phyloP scores from a whole-genome alignment of 2,113 vertebrate genomes.

The Tricholaema leucomelas region DNA sequence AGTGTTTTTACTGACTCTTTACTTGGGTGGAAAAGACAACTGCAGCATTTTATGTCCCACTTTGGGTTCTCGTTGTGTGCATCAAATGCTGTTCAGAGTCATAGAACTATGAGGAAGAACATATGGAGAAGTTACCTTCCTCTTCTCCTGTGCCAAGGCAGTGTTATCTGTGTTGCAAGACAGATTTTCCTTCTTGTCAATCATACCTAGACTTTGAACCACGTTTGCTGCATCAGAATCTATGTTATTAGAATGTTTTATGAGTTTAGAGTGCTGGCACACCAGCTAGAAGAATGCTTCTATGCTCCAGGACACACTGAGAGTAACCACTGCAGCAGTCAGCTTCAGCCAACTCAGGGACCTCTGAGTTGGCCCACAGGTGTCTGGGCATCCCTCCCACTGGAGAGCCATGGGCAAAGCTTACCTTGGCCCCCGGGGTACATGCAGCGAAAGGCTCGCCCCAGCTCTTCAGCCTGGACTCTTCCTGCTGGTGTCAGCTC shows the following conservation, averaged over 20 bases:
- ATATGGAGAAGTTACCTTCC: neutral
- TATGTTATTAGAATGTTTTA: neutral
- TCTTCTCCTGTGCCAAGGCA: neutral
- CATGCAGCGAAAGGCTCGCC: slow-evolving; percentile 96
- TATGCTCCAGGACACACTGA: neutral
- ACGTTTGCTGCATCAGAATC: neutral
- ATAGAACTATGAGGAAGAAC: neutral
- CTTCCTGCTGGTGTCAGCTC: slow-evolving; percentile 93
- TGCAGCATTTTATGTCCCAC: neutral
- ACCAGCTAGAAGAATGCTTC: neutral
- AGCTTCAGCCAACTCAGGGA: neutral
- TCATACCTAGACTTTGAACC: neutral
- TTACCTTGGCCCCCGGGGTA: slow-evolving; percentile 98
- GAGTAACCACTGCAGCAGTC: neutral
- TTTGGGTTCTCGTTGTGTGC: neutral
- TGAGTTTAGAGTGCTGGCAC: neutral
- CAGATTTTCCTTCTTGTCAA: neutral
- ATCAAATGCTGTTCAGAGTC: neutral
- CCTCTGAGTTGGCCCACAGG: neutral
- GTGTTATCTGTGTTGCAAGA: neutral
- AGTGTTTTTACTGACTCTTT: neutral
- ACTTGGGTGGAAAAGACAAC: neutral
- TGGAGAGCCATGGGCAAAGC: neutral
- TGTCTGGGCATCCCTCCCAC: neutral
- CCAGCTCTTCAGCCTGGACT: slow-evolving; percentile 96